Conservation (phyloP, 2,888 invertebrate species). For the Melanophora roralis region DNA sequence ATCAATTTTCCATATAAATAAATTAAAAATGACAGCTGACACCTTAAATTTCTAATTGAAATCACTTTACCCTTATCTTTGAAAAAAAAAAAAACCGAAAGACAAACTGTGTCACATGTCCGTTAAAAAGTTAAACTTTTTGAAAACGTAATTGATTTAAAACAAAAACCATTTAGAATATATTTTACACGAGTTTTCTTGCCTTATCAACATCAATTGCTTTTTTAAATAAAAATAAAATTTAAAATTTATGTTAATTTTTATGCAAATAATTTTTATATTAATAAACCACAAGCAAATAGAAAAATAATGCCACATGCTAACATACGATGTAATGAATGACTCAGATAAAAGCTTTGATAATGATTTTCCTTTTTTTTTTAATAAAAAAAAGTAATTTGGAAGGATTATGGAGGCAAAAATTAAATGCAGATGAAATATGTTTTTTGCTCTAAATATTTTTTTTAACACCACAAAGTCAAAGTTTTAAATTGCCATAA, state of each 20-base stretch:
- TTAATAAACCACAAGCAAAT: background rate
- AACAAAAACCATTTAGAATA: background rate
- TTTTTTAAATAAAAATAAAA: background rate
- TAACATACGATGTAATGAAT: background rate
- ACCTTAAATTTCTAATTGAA: background rate
- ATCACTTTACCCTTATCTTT: background rate
- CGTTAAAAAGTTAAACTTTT: background rate
- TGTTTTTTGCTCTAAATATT: background rate
- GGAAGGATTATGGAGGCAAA: constrained; percentile 3
- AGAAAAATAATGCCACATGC: background rate
- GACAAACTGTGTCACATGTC: constrained; percentile 6
- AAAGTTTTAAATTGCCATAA: constrained; percentile 3
- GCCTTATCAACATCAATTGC: background rate
- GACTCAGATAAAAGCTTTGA: constrained; percentile 4
- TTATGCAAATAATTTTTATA: background rate
- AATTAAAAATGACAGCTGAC: background rate
- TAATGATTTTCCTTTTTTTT: background rate
- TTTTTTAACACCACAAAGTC: constrained; percentile 4
- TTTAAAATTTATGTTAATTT: constrained; percentile 3
- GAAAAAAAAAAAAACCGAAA: too few relatives aligned
- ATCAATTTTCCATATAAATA: background rate
- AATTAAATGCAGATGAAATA: background rate
- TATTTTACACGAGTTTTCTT: background rate
- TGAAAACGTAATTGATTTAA: constrained; percentile 9
- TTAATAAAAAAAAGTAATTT: constrained; percentile 4